Evolutionary conservation across 1,140 invertebrate genomes (phyloP), one percentile per base, ranked within the genome.

Genomic region (Caenorhabditis inopinata): DNA sequence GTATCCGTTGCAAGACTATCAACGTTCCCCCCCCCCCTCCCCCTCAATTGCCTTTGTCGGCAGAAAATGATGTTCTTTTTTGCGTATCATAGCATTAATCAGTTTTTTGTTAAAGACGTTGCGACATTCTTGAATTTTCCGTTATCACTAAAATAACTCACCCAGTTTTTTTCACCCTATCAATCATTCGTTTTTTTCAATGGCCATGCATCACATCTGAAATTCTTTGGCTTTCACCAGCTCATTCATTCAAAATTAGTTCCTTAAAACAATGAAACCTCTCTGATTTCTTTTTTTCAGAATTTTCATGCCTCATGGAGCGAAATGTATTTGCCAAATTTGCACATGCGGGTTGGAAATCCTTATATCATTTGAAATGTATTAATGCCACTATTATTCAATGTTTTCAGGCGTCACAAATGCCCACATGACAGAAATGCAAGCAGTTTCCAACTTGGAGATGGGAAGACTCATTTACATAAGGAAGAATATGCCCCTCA

Each of bases 311-410:
- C 27, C 74, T 25, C 78, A 79, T 29, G 78, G 78, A 4, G 46
- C 62, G 1, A 58, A 79, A 51, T 79, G 78, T 38, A 79, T 79
- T 42, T 79, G 78, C 51, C 78, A 79, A 42, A 79, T 79, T 21
- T 79, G 78, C 46, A 79, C 78, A 23, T 79, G 78, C 78, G 78
- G 78, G 78, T 79, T 23, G 35, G 78, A 49, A n/a, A 21, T 42
- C 49, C 9, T 29, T 73, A 11, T 53, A 21, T 9, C 18, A 53
- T n/a, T 11, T 53, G 18, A 53, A 53, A 23, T 53, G 25, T 53
- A 53, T 23, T 6, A 1, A 1, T 27, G 25, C 46, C 18, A 47
- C 14, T 0, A 47, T 47, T 47, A 47, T 47, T 47, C 14, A 47
- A 47, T 16, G 14, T 47, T 47, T 79, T 79, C 18, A 79, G 78